phyloP scores from a whole-genome alignment of 2,797 vertebrate genomes.

The Eidolon dupreanum region DNA sequence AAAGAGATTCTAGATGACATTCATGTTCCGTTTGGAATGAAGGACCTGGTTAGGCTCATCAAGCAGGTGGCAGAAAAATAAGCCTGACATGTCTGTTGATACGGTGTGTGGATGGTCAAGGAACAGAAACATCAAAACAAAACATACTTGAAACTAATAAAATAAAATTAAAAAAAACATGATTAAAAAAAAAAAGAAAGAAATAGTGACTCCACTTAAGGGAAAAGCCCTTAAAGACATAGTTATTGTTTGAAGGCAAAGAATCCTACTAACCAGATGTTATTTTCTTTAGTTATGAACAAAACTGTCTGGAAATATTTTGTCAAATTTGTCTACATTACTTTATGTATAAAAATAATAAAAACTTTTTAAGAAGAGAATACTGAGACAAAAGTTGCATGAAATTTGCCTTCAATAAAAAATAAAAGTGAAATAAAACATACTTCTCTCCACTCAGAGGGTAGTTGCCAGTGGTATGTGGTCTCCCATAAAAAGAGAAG shows the following conservation, averaged over 20 bases:
- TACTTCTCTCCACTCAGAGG: neutral
- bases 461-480: accelerated
- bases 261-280: neutral
- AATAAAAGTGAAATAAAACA: neutral
- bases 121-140: neutral
- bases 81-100: neutral
- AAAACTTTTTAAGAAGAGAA: neutral
- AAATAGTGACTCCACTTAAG: neutral
- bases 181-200: neutral
- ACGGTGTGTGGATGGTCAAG: too few species aligned
- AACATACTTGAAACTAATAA: too few species aligned
- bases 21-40: neutral
- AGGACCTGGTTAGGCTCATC: neutral
- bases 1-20: neutral
- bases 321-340: neutral
- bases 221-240: neutral
- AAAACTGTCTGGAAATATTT: neutral
- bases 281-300: neutral
- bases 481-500: neutral
- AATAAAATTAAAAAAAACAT: too few species aligned
- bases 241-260: neutral
- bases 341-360: neutral
- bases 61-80: too few species aligned
- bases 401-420: too few species aligned
- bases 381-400: too few species aligned